Conservation (phyloP, 2,888 invertebrate genomes). For the Conus canariensis region DNA sequence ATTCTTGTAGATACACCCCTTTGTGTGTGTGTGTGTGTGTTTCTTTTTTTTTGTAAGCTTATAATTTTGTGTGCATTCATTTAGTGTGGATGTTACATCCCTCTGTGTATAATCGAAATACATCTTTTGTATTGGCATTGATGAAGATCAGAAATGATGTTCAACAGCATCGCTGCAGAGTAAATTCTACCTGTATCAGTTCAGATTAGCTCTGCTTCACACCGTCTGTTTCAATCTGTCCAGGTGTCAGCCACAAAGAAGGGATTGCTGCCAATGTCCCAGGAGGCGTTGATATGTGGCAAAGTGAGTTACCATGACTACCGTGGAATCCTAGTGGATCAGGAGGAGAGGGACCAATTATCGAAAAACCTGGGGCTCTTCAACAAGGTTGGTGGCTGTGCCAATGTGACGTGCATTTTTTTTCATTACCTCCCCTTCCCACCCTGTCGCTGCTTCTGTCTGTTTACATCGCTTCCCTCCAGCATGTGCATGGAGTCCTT, state of each 20-base stretch:
- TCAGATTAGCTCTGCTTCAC: neutral
- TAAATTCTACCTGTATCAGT: no score
- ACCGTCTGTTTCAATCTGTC: neutral
- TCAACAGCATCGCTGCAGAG: no score
- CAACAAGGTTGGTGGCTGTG: constrained; percentile 86
- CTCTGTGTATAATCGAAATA: no score
- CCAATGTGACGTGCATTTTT: neutral
- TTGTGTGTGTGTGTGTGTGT: no score
- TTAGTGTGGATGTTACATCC: no score
- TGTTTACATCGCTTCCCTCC: neutral
- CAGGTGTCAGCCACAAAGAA: constrained; percentile 90
- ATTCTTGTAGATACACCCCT: no score
- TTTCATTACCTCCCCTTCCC: neutral
- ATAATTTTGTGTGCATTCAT: no score
- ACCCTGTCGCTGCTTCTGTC: neutral
- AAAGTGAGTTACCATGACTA: constrained; percentile 91
- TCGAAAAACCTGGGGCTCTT: constrained; percentile 91
- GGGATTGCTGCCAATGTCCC: constrained; percentile 93
- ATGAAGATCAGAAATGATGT: no score
- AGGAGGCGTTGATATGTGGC: constrained; percentile 95
- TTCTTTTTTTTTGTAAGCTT: no score
- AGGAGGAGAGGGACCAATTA: constrained; percentile 93
- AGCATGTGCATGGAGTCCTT: no score
- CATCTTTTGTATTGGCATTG: no score
- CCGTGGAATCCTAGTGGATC: constrained; percentile 85